Evolutionary conservation across 2,113 vertebrate genomes (phyloP).

Genomic region (Saiga tatarica): DNA sequence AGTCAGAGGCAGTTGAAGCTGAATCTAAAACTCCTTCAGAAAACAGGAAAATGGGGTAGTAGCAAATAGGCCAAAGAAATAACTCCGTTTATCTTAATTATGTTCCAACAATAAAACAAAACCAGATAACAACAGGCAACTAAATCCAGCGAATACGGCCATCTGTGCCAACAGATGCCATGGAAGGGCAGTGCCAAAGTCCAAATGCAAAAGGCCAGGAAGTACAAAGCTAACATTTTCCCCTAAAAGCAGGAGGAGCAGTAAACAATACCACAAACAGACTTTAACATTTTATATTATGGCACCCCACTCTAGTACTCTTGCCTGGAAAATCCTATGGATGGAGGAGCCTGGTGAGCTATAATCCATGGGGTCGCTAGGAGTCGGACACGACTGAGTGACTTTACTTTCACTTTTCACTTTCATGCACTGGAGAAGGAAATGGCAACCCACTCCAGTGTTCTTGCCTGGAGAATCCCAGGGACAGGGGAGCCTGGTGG

Average conservation of each 20-base stretch:
- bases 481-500: too few species aligned
- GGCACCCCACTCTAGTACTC: too few species aligned
- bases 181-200: background rate
- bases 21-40: background rate
- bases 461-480: too few species aligned
- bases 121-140: background rate
- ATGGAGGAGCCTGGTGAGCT: too few species aligned
- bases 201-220: background rate
- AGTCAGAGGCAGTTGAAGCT: background rate
- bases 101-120: slow-evolving; percentile 13
- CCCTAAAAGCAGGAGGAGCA: background rate
- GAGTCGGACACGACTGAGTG: too few species aligned
- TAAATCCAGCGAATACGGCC: background rate
- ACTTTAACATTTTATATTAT: background rate
- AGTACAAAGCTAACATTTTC: background rate
- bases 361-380: too few species aligned
- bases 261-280: background rate
- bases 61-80: background rate
- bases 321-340: too few species aligned
- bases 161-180: background rate
- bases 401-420: too few species aligned
- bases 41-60: background rate
- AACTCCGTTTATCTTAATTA: slow-evolving; percentile 13
- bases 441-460: too few species aligned
- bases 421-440: too few species aligned